Base-by-base conservation (phyloP, 2,113 vertebrate species). In the Calypte anna region DNA sequence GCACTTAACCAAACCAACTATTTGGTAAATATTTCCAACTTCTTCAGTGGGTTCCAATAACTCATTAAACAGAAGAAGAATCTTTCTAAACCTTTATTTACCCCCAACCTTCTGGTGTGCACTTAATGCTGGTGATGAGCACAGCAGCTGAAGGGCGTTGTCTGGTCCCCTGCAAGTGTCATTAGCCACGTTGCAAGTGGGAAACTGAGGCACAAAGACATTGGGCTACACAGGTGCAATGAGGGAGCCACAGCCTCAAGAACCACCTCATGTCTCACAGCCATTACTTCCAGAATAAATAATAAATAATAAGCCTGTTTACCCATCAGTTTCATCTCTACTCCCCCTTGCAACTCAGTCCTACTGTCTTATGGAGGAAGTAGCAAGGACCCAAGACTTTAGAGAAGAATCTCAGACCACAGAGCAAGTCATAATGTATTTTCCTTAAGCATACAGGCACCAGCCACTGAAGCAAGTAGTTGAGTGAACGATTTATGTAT, bases 311-410 rank as follows among this genome's bases (percentile, higher is more conserved):
- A 72, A 68, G 40, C 15, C 27, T 70, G 15, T 15, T 44, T 54
- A 12, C 43, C 24, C 24, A 3, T 8, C 0, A 0, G 12, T 23
- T 55, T 55, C 82, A 66, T 55, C 0, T 0, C 0, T 8, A 57
- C 77, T 75, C 13, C 15, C 22, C 27, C 22, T 55, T 51, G 36
- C n/a, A 23, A 12, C 2, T 23, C 21, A 77, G 8, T 30, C 57
- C 44, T 66, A 17, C 33, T 82, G 53, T n/a, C 62, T 61, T 53
- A 53, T 55, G 66, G 28, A 57, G 4, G 30, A 64, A 57, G 28
- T 0, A 86, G 33, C 23, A 59, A 70, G 48, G 61, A 27, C 14
- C 10, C 22, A 77, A 58, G 12, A 55, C 57, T 68, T 36, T 76
- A 27, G 28, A 72, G 59, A 46, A 90, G 36, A 88, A 25, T 18